These are phyloP conservation scores for Eudemis profundana DNA, from an alignment of 2,888 invertebrate species.

Conservation along the genomic window DNA sequence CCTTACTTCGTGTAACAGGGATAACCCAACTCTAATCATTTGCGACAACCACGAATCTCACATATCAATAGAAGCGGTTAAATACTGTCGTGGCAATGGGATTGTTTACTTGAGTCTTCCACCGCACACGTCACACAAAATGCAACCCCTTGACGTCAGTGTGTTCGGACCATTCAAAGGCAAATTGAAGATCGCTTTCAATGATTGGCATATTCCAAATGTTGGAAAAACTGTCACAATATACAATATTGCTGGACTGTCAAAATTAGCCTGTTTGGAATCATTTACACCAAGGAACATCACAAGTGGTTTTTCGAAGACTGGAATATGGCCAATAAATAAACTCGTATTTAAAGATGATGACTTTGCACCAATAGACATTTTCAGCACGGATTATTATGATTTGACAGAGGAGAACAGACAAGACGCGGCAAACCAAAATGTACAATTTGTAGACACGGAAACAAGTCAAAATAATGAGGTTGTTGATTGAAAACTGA, in stretches of 20 bases:
- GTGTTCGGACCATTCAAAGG: not conserved
- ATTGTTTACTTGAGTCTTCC: not conserved
- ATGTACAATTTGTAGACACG: too few species aligned
- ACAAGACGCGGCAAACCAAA: too few species aligned
- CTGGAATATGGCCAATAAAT: conserved; percentile 50
- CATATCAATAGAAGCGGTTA: not conserved
- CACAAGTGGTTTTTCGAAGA: conserved; percentile 46
- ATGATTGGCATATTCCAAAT: not conserved
- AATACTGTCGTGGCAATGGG: conserved; percentile 37
- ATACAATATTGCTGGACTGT: not conserved
- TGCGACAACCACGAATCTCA: not conserved
- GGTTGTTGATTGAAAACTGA: too few species aligned
- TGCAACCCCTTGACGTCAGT: not conserved
- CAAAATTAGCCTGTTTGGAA: conserved; percentile 32
- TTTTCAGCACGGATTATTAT: too few species aligned
- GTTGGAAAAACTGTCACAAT: not conserved
- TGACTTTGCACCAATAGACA: conserved; percentile 46
- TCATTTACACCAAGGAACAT: conserved; percentile 49
- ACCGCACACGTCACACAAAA: not conserved
- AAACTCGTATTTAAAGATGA: conserved; percentile 47
- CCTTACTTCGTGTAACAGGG: not conserved
- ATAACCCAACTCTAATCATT: not conserved
- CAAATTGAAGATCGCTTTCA: not conserved
- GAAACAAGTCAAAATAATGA: too few species aligned
- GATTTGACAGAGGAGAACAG: too few species aligned